Evolutionary conservation across 2,888 invertebrate species (phyloP).

Genomic region (Urechis unicinctus): DNA sequence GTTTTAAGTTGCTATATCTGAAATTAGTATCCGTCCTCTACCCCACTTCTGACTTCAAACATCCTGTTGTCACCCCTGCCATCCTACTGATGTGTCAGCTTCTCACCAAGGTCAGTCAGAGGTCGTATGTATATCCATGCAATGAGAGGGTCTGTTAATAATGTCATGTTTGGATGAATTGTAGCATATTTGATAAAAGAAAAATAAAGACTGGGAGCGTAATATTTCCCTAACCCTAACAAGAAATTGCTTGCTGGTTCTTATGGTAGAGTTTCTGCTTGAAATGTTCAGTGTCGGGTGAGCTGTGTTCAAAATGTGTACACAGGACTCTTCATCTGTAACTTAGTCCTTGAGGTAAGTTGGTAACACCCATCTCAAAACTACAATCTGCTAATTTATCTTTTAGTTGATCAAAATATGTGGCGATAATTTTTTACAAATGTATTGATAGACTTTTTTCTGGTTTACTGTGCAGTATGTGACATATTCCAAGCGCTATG

Average conservation of each 20-base stretch:
- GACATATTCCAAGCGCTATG: constrained; percentile 68
- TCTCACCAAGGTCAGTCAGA: constrained; percentile 48
- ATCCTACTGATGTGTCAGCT: constrained; percentile 78
- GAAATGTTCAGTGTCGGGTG: not conserved
- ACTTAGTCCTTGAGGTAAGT: constrained; percentile 57
- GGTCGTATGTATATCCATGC: not conserved
- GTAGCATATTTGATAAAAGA: no score
- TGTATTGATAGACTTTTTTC: no score
- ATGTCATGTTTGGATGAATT: no score
- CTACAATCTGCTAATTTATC: not conserved
- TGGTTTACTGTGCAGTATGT: constrained; percentile 58
- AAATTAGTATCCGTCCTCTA: constrained; percentile 75
- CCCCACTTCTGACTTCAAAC: constrained; percentile 83
- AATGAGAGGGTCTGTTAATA: not conserved
- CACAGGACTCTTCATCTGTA: constrained; percentile 3
- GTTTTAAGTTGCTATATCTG: constrained; percentile 64
- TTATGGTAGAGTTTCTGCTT: no score
- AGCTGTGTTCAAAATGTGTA: not conserved
- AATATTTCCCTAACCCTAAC: not conserved
- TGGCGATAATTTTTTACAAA: no score
- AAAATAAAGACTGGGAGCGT: no score
- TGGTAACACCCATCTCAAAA: constrained; percentile 48
- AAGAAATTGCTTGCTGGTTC: no score
- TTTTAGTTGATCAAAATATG: no score
- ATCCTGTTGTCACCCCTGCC: constrained; percentile 80